These are phyloP conservation scores for Mayetiola destructor DNA, from an alignment of 2,888 invertebrate species.

Conservation along the genomic window DNA sequence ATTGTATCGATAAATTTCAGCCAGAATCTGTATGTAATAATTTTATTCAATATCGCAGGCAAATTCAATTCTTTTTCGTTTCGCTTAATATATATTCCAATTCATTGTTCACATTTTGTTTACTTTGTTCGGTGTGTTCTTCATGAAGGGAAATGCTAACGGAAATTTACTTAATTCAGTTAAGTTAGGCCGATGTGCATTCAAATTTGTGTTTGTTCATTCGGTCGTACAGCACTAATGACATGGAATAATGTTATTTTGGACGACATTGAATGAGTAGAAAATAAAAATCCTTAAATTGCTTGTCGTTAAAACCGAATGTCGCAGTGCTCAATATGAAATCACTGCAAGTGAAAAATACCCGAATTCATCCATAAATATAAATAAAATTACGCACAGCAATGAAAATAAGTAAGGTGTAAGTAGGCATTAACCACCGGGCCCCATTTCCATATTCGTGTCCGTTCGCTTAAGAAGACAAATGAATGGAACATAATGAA, in stretches of 20 bases:
- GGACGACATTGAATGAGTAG: too few species aligned
- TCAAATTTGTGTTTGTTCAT: neutral
- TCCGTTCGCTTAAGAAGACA: too few species aligned
- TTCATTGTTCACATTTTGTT: neutral
- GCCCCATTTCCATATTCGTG: too few species aligned
- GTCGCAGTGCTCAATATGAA: too few species aligned
- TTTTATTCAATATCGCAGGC: neutral
- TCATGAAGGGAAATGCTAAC: neutral
- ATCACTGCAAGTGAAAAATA: slow-evolving; percentile 2
- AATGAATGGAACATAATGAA: slow-evolving; percentile 13
- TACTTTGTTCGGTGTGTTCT: neutral
- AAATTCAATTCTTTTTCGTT: neutral
- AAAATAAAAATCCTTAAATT: too few species aligned
- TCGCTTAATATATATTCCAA: too few species aligned
- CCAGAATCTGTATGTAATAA: too few species aligned
- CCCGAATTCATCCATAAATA: slow-evolving; percentile 10
- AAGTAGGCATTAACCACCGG: neutral
- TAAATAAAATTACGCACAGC: neutral
- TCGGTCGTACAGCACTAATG: slow-evolving; percentile 8
- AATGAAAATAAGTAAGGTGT: neutral
- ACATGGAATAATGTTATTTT: slow-evolving; percentile 15
- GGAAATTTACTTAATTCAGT: slow-evolving; percentile 10
- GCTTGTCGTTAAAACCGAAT: too few species aligned
- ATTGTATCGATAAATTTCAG: too few species aligned
- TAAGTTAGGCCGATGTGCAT: slow-evolving; percentile 2